Evolutionary conservation across 2,888 invertebrate genomes (phyloP), one percentile per base, ranked within the genome.

Genomic region (Apeira syringaria): DNA sequence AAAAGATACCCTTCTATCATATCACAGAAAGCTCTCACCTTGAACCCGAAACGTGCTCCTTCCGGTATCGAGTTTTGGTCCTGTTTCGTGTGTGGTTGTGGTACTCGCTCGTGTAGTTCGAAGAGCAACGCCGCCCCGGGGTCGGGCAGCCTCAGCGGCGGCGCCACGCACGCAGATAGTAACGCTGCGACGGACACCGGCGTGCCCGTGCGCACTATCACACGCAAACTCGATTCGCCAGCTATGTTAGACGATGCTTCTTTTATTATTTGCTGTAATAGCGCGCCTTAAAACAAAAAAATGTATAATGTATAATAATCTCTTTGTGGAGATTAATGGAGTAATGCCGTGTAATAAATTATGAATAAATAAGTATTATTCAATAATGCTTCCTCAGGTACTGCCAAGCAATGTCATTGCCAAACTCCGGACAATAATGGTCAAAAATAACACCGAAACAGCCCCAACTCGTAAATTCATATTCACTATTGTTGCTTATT

Each of bases 111-210:
- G 47, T 92, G 91, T 25, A 93, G 62, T 60, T 93, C 93, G 28
- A 93, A 67, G 1, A 93, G 67, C 29, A 92, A 58, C 0, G 91
- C 90, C 0, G 92, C 91, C 0, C 92, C 91, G 24, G 92, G 93
- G 50, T 91, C 91, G 3, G 93, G 93, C 5, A 91, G 70, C 8
- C 92, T 89, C 0, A 91, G 90, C 12, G 91, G 85, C 17, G 89
- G 92, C 11, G 92, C 87, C 6, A 88, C 89, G 15, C 94, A 87
- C 6, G 92, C 91, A 1, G 83, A 78, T 3, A 94, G 67, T 28
- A 94, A 49, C 2, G 92, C 90, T 1, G 92, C 91, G 1, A 94
- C 86, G 0, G 92, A 92, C 3, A 91, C 91, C 6, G 93, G 93
- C 48, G 93, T 93, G n/a, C 91, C 92, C 11, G 92, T 91, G 30